phyloP scores from a whole-genome alignment of 2,113 vertebrate species.

The Cathartes aura region DNA sequence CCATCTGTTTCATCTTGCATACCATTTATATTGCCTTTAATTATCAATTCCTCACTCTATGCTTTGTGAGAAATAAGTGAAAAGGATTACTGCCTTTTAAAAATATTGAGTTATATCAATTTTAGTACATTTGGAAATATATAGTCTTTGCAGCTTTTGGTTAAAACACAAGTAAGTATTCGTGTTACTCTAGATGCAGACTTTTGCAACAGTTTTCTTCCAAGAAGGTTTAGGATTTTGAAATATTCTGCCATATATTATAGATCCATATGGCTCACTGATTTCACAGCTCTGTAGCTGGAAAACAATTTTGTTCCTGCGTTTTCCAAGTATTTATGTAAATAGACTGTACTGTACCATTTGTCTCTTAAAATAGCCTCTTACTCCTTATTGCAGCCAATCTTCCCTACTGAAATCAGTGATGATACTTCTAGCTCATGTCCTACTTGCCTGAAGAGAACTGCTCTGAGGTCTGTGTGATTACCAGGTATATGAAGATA shows the following conservation, averaged over 20 bases:
- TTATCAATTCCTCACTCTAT: constrained; percentile 1
- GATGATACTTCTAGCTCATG: background rate
- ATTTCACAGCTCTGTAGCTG: constrained; percentile 31
- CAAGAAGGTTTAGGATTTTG: background rate
- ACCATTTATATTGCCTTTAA: constrained; percentile 52
- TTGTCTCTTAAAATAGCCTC: constrained; percentile 42
- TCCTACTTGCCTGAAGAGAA: constrained; percentile 20
- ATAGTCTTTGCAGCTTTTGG: background rate
- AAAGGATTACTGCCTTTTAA: constrained; percentile 35
- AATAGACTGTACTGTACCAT: constrained; percentile 40
- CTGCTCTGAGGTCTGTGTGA: background rate
- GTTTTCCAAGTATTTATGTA: constrained; percentile 50
- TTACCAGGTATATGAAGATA: background rate
- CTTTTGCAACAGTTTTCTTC: background rate
- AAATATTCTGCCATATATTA: constrained; percentile 8
- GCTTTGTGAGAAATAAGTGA: constrained; percentile 29
- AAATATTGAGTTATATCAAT: constrained; percentile 11
- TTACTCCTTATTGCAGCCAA: background rate
- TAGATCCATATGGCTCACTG: background rate
- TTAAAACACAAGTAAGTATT: constrained; percentile 12
- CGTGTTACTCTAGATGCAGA: background rate
- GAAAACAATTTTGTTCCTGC: background rate
- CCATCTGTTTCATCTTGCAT: constrained; percentile 61
- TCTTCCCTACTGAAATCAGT: constrained; percentile 8
- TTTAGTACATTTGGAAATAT: constrained; percentile 4